A percentile compares a stretch with the other conserved stretches of the same genome.
These are phyloP conservation scores for Lasioglossum albipes DNA, from an alignment of 1,140 invertebrate species.

Conservation along the genomic window DNA sequence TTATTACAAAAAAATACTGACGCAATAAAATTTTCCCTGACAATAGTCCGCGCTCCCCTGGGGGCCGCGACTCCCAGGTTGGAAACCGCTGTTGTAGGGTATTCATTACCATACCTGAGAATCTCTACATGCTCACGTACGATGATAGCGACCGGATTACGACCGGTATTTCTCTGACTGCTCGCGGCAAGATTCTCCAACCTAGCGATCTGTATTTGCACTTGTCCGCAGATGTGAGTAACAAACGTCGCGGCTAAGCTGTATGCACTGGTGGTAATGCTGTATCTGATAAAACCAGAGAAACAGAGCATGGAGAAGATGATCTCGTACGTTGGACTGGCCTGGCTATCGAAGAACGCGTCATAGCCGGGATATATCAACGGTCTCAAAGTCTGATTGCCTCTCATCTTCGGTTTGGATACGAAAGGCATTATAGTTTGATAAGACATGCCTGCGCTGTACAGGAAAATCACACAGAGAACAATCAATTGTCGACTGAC, in stretches of 20 bases:
- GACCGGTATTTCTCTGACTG: neutral
- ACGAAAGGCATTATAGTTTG: conserved; percentile 32
- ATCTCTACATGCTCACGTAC: conserved; percentile 2
- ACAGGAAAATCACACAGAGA: conserved; percentile 42
- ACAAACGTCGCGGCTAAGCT: conserved; percentile 64
- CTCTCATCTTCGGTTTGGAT: conserved; percentile 3
- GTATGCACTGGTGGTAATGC: conserved; percentile 56
- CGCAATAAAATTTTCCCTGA: too few species aligned
- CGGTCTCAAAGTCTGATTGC: conserved; percentile 25
- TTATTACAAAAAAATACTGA: too few species aligned
- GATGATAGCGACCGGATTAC: neutral
- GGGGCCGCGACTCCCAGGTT: too few species aligned
- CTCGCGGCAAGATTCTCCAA: conserved; percentile 23
- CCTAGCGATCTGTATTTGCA: conserved; percentile 43
- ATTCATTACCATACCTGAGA: too few species aligned
- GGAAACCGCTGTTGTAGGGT: too few species aligned
- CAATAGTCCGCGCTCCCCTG: too few species aligned
- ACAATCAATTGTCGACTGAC: conserved; percentile 41
- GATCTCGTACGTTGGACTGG: conserved; percentile 60
- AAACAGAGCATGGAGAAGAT: conserved; percentile 59
- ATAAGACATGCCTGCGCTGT: conserved; percentile 52
- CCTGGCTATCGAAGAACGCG: conserved; percentile 57
- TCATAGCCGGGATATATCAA: conserved; percentile 62
- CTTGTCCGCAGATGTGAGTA: conserved; percentile 62
- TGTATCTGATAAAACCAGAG: conserved; percentile 58